These are phyloP conservation scores for Uropetala carovei DNA, from an alignment of 2,888 invertebrate species.

Conservation along the genomic window DNA sequence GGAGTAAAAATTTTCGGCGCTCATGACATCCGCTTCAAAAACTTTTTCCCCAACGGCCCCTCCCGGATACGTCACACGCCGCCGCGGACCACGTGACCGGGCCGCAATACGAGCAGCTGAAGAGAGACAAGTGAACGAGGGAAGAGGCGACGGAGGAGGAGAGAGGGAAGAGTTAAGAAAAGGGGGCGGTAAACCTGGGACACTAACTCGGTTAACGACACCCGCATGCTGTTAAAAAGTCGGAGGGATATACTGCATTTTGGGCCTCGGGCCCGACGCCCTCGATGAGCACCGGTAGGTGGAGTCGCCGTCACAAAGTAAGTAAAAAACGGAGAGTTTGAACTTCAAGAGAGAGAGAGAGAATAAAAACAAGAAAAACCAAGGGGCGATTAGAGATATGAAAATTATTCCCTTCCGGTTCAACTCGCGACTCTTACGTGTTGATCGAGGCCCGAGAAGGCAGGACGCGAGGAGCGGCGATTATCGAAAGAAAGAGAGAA, in stretches of 20 bases:
- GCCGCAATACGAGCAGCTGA: slow-evolving; percentile 45
- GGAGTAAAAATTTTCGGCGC: slow-evolving; percentile 47
- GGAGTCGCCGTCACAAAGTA: too few species aligned
- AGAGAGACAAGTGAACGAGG: neutral
- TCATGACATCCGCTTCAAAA: slow-evolving; percentile 52
- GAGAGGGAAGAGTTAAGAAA: neutral
- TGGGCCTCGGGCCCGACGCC: too few species aligned
- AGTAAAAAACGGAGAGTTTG: too few species aligned
- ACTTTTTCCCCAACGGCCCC: neutral
- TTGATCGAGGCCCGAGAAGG: neutral
- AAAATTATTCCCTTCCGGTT: slow-evolving; percentile 44
- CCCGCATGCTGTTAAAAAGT: neutral
- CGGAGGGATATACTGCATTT: too few species aligned
- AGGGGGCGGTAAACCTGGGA: neutral
- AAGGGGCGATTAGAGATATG: slow-evolving; percentile 21
- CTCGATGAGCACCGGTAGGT: too few species aligned
- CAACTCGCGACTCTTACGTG: slow-evolving; percentile 1
- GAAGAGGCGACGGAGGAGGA: neutral
- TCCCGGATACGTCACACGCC: slow-evolving; percentile 29
- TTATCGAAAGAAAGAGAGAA: neutral
- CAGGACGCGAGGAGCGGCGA: neutral
- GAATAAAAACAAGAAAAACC: neutral
- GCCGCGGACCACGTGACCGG: slow-evolving; percentile 52
- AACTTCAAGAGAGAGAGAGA: neutral
- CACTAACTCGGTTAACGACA: neutral